These are phyloP conservation scores for Tamandua tetradactyla DNA, from an alignment of 2,797 vertebrate genomes.

Conservation along the genomic window DNA sequence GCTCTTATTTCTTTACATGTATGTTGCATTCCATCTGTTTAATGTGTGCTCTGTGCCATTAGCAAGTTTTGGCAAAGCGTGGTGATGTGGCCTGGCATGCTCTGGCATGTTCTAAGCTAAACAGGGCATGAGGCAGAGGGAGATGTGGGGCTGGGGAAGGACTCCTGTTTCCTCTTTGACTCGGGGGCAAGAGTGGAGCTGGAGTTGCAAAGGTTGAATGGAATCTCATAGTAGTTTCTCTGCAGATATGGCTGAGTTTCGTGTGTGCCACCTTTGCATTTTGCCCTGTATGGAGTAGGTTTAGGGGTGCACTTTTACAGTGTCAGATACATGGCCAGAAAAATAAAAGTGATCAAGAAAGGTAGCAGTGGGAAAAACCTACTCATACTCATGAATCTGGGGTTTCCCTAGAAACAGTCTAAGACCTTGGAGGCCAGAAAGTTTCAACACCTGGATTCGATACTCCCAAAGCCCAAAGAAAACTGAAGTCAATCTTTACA, in stretches of 20 bases:
- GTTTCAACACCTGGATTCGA: not conserved
- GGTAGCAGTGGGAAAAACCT: not conserved
- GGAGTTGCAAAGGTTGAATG: not conserved
- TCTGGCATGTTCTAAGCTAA: conserved; percentile 68
- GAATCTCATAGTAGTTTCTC: not conserved
- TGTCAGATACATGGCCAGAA: conserved; percentile 24
- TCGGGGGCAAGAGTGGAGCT: not conserved
- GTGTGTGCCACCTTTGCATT: fast-evolving
- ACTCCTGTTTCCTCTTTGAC: not conserved
- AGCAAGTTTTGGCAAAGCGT: conserved; percentile 80
- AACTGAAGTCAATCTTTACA: not conserved
- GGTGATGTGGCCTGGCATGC: conserved; percentile 80
- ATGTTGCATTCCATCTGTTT: conserved; percentile 88
- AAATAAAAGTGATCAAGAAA: not conserved
- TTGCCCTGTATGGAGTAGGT: not conserved
- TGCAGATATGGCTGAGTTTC: not conserved
- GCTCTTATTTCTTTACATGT: conserved; percentile 87
- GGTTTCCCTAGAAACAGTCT: not conserved
- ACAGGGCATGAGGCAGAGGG: conserved; percentile 23
- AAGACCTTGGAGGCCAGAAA: not conserved
- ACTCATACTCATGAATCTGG: not conserved
- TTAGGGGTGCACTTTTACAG: not conserved
- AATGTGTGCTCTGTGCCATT: conserved; percentile 83
- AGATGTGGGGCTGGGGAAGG: not conserved
- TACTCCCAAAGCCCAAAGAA: not conserved